Evolutionary conservation across 2,888 invertebrate genomes (phyloP), one percentile per base, ranked within the genome.

Genomic region (Cheiracanthium punctorium): DNA sequence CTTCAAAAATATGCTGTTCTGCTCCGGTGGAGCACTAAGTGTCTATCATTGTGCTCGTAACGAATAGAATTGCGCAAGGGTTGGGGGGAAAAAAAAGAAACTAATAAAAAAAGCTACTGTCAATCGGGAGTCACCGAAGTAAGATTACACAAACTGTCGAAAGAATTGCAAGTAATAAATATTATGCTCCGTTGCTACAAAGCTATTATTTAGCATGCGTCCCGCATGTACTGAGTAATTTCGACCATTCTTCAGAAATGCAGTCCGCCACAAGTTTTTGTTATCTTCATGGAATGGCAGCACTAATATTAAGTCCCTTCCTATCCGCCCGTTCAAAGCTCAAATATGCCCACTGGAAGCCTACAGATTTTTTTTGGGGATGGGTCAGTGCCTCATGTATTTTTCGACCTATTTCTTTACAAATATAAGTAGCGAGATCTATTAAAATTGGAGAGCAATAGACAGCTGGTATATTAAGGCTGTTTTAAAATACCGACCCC

Each of bases 21-120:
- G 80, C 80, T 81, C 80, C 80, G 33, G 8, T 52, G 80, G 74
- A 81, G 80, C 80, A 81, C 74, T 67, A 81, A 30, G 74, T 81
- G 80, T 73, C 80, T 64, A 74, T 67, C 80, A 52, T 80, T 65
- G 48, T 17, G 2, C 17, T 10, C 48, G 17, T 17, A 17, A 48
- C 7, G 48, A 17, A 17, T 17, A 5, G 48, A 48, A 17, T 48
- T 48, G 7, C 17, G 2, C n/a, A n/a, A n/a, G n/a, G n/a, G n/a
- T n/a, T n/a, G n/a, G n/a, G n/a, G n/a, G 8, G 17, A 48, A 48
- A 17, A 7, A 58, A 58, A 58, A 5, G n/a, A 48, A 67, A 29
- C 30, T 20, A 67, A 17, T 12, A 17, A 67, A 8, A 12, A 24
- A 5, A n/a, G 30, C 1, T 32, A 32, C 67, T 67, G 67, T 67